These are phyloP conservation scores for Chaenocephalus aceratus DNA, from an alignment of 2,113 vertebrate genomes.

Conservation along the genomic window DNA sequence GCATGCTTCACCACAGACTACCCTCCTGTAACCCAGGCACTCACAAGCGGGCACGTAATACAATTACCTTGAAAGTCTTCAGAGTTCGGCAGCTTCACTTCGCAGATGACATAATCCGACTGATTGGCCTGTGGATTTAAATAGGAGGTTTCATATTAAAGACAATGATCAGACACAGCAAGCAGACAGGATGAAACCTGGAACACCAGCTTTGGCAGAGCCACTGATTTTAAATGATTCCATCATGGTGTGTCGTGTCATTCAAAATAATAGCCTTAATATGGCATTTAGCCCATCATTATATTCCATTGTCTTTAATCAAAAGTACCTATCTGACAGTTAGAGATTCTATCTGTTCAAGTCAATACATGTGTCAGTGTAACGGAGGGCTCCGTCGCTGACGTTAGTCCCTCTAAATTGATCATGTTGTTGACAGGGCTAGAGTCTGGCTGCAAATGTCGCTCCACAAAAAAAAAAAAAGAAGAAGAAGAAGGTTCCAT, in stretches of 20 bases:
- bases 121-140: conserved; percentile 90
- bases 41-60: conserved; percentile 11
- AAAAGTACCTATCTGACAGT: too few relatives aligned
- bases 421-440: too few relatives aligned
- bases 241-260: not conserved
- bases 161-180: conserved; percentile 16
- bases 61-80: conserved; percentile 98
- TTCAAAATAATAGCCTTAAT: too few relatives aligned
- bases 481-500: too few relatives aligned
- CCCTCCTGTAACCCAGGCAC: conserved; percentile 22
- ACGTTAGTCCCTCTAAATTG: too few relatives aligned
- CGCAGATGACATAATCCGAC: conserved; percentile 96
- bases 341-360: too few relatives aligned
- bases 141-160: conserved; percentile 39
- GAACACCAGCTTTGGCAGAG: not conserved
- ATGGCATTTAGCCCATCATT: too few relatives aligned
- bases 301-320: too few relatives aligned
- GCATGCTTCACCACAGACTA: conserved; percentile 5
- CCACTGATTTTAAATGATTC: not conserved
- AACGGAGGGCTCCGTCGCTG: too few relatives aligned
- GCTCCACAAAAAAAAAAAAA: too few relatives aligned
- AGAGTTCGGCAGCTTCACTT: conserved; percentile 98
- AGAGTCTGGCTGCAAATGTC: too few relatives aligned
- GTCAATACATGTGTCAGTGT: too few relatives aligned
- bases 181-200: conserved; percentile 23